Conservation (phyloP, 53 echinoderm and acorn worm genomes). For the Paracentrotus lividus region DNA sequence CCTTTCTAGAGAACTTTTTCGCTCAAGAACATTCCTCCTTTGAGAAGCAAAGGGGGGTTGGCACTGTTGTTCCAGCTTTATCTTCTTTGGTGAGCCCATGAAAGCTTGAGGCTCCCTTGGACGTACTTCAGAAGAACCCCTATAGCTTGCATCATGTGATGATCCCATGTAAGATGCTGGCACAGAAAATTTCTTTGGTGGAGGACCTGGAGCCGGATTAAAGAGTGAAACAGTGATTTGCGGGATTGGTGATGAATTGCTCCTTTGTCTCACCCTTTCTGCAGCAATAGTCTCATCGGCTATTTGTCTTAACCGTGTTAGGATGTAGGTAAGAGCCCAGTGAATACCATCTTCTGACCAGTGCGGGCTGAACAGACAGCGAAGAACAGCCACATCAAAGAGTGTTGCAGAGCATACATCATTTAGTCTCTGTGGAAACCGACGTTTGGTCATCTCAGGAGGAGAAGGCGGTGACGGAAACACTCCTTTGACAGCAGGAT, state of each 20-base stretch:
- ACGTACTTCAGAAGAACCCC: constrained; percentile 66
- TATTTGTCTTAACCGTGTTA: constrained; percentile 88
- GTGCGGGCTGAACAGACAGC: constrained; percentile 96
- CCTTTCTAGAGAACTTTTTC: constrained; percentile 74
- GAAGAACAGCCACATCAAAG: constrained; percentile 99
- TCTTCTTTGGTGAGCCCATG: constrained; percentile 83
- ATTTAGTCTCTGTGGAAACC: constrained; percentile 83
- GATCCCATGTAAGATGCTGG: constrained; percentile 80
- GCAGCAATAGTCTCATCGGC: constrained; percentile 87
- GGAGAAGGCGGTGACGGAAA: constrained; percentile 58
- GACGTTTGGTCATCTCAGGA: constrained; percentile 62
- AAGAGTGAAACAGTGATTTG: constrained; percentile 96
- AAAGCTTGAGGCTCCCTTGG: constrained; percentile 77
- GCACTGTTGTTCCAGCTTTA: constrained; percentile 79
- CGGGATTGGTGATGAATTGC: constrained; percentile 96
- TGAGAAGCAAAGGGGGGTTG: constrained; percentile 69
- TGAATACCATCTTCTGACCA: constrained; percentile 98
- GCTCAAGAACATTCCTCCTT: constrained; percentile 71
- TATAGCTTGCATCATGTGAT: constrained; percentile 54
- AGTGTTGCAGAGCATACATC: constrained; percentile 92
- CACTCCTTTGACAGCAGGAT: constrained; percentile 56
- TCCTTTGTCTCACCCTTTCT: constrained; percentile 92
- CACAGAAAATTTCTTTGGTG: constrained; percentile 93
- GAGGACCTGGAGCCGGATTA: constrained; percentile 87
- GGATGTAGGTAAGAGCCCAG: constrained; percentile 95